These are phyloP conservation scores for Pogonomyrmex barbatus DNA, from an alignment of 1,140 invertebrate species.

Conservation along the genomic window DNA sequence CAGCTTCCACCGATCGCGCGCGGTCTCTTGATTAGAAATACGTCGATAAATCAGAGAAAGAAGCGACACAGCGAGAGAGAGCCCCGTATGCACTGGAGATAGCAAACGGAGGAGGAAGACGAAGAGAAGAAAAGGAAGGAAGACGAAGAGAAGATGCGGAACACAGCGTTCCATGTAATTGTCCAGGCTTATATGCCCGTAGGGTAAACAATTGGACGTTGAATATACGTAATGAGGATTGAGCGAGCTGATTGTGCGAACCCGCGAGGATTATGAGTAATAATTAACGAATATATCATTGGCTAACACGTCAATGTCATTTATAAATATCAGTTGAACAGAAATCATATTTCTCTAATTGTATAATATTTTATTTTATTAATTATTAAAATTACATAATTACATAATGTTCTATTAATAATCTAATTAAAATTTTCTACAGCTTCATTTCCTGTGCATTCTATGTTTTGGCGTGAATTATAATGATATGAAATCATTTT, in stretches of 20 bases:
- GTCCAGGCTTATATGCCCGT: constrained; percentile 17
- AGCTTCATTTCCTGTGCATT: neutral
- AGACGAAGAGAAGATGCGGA: neutral
- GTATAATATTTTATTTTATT: neutral
- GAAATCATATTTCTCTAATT: neutral
- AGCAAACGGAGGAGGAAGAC: neutral
- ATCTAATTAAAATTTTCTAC: neutral
- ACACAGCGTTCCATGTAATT: constrained; percentile 41
- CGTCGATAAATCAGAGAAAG: constrained; percentile 76
- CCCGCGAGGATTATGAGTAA: neutral
- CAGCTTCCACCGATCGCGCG: constrained; percentile 75
- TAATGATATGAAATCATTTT: too few relatives aligned
- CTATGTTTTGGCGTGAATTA: neutral
- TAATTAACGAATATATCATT: neutral
- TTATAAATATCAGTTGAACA: neutral
- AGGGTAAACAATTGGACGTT: constrained; percentile 9
- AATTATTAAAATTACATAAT: neutral
- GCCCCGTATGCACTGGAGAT: constrained; percentile 19
- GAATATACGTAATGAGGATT: constrained; percentile 20
- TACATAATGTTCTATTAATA: neutral
- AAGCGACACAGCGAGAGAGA: constrained; percentile 19
- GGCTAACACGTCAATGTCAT: neutral
- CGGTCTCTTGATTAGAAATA: constrained; percentile 82
- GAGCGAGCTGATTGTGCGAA: constrained; percentile 19
- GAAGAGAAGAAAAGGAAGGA: constrained; percentile 7